These are phyloP conservation scores for Sphaeridia pumilis DNA, from an alignment of 2,888 invertebrate genomes.

Conservation along the genomic window DNA sequence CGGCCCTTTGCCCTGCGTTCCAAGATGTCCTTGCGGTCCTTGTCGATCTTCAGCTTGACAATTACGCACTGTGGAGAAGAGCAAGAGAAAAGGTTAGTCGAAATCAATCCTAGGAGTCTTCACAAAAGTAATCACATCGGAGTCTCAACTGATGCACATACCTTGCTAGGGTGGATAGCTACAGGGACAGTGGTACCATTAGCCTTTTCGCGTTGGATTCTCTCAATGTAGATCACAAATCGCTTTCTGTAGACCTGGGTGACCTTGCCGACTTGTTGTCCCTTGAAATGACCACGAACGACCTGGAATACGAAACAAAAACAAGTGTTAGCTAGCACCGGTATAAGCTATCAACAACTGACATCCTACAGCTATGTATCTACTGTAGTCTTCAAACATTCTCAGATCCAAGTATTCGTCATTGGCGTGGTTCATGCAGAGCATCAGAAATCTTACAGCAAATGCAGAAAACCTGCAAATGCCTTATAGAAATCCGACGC, in stretches of 20 bases:
- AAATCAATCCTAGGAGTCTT: no score
- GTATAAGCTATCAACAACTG: background rate
- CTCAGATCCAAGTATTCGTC: constrained; percentile 35
- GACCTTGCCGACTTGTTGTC: constrained; percentile 97
- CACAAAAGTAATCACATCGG: no score
- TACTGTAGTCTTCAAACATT: constrained; percentile 6
- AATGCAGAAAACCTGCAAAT: constrained; percentile 26
- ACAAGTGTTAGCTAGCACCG: background rate
- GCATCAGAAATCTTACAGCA: constrained; percentile 14
- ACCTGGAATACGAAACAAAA: constrained; percentile 50
- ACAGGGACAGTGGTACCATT: constrained; percentile 97
- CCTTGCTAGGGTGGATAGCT: constrained; percentile 98
- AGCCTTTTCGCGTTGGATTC: constrained; percentile 98
- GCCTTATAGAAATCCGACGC: constrained; percentile 14
- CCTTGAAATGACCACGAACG: constrained; percentile 96
- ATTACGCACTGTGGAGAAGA: constrained; percentile 78
- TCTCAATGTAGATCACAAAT: constrained; percentile 96
- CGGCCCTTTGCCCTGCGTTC: constrained; percentile 94
- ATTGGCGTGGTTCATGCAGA: constrained; percentile 19
- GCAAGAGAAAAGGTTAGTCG: no score
- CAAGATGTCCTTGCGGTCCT: constrained; percentile 91
- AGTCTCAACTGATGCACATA: no score
- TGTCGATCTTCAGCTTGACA: constrained; percentile 98
- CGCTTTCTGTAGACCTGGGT: constrained; percentile 98
- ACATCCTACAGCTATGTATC: no score